Conservation (phyloP, 2,888 invertebrate species). For the Meganola albula region DNA sequence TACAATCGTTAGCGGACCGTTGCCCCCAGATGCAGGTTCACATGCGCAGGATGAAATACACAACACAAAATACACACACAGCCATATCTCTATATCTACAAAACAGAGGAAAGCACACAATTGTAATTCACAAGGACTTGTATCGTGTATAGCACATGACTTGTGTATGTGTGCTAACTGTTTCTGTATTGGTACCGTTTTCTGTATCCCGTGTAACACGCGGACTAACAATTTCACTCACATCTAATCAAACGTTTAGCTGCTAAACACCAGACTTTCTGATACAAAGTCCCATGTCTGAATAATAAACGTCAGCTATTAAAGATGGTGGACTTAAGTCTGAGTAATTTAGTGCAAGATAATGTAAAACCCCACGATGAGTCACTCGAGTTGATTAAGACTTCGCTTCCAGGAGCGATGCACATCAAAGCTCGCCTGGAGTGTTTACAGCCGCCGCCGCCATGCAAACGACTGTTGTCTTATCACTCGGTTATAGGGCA, state of each 20-base stretch:
- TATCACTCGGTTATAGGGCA: constrained; percentile 11
- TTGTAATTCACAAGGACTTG: constrained; percentile 19
- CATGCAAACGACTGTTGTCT: constrained; percentile 2
- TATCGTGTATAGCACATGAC: neutral
- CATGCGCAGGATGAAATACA: neutral
- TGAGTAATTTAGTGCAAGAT: constrained; percentile 4
- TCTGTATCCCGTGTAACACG: too few species aligned
- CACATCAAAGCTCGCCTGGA: constrained; percentile 7
- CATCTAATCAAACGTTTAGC: too few species aligned
- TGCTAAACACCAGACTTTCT: too few species aligned
- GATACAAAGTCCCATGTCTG: too few species aligned
- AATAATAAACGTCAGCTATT: too few species aligned
- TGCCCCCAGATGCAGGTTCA: constrained; percentile 40
- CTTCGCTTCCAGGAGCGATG: constrained; percentile 14
- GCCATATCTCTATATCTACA: constrained; percentile 4
- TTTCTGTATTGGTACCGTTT: neutral
- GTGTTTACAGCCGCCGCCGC: constrained; percentile 2
- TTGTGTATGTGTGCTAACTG: neutral
- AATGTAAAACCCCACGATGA: constrained; percentile 14
- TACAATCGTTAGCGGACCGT: constrained; percentile 44
- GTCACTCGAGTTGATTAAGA: constrained; percentile 23
- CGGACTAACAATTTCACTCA: too few species aligned
- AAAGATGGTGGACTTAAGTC: too few species aligned
- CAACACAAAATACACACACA: constrained; percentile 6
- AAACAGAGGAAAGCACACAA: constrained; percentile 4